Conservation (phyloP, 2,888 invertebrate genomes). For the Himalopsyche kuldschensis region DNA sequence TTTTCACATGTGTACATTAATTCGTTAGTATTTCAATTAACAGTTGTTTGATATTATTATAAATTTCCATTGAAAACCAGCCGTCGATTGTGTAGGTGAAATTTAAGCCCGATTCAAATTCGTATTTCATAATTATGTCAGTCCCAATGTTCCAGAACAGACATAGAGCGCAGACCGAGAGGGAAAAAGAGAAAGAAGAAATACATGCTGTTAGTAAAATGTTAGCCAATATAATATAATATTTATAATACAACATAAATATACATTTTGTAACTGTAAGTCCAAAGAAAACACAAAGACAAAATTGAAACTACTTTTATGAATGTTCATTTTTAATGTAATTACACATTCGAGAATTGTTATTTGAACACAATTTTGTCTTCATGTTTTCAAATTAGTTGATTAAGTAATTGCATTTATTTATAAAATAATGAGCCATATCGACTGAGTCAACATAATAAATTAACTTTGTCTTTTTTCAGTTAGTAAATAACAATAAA, state of each 20-base stretch:
- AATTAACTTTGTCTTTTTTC: not conserved
- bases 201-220: constrained; percentile 51
- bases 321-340: no score
- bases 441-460: no score
- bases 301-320: no score
- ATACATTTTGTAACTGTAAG: no score
- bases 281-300: no score
- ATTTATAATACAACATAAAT: not conserved
- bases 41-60: no score
- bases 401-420: not conserved
- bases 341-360: no score
- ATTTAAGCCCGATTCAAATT: not conserved
- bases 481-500: no score
- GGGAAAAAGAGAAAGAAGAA: constrained; percentile 40
- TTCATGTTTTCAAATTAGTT: not conserved
- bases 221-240: constrained; percentile 12
- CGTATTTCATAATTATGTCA: not conserved
- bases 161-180: constrained; percentile 33
- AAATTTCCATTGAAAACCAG: no score
- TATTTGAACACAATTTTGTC: not conserved
- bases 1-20: not conserved
- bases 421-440: no score
- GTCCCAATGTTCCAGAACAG: not conserved
- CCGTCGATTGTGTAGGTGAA: not conserved
- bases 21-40: not conserved